These are phyloP conservation scores for Archilochus colubris DNA, from an alignment of 2,113 vertebrate species.

Conservation along the genomic window DNA sequence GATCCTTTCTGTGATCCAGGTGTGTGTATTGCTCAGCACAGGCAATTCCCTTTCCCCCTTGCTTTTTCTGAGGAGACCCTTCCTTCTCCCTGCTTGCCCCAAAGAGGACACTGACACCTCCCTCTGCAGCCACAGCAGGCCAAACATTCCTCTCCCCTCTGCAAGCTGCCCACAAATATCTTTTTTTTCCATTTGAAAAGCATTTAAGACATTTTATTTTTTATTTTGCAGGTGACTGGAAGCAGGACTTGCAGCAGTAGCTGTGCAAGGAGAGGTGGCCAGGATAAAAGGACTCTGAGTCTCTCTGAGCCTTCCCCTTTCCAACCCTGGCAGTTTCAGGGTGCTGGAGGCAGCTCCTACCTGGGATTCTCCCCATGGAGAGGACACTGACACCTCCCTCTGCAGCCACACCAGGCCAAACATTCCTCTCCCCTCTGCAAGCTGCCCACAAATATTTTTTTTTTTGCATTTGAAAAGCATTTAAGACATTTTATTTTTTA, in stretches of 20 bases:
- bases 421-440: not conserved
- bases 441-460: not conserved
- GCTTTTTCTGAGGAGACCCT: not conserved
- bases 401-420: not conserved
- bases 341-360: no score
- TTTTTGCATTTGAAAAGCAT: not conserved
- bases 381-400: not conserved
- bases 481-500: not conserved
- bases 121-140: not conserved
- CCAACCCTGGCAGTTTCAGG: not conserved
- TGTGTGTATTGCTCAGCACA: not conserved
- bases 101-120: not conserved
- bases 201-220: not conserved
- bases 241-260: not conserved
- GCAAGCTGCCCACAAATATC: not conserved
- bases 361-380: no score
- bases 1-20: not conserved
- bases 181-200: not conserved
- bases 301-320: not conserved
- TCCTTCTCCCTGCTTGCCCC: not conserved
- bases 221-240: not conserved
- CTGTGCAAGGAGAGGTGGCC: not conserved
- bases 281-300: accelerated
- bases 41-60: not conserved
- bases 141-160: not conserved